Evolutionary conservation across 2,113 vertebrate genomes (phyloP), one percentile per base, ranked within the genome.

Genomic region (Morone chrysops): DNA sequence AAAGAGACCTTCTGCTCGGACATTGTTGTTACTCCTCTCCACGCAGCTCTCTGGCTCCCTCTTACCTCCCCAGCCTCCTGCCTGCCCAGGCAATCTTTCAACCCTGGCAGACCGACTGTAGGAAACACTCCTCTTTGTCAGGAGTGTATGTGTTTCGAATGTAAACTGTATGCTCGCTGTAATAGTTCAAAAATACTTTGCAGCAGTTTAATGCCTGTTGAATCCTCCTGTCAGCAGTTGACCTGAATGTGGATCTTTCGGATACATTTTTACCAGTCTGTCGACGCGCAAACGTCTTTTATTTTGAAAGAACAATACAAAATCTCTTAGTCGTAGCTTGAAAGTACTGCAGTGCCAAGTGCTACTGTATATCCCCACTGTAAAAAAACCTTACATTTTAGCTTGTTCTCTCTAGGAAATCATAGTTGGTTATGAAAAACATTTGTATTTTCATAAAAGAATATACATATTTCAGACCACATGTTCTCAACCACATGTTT

Each of bases 221-320:
- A 85, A 70, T 62, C 84, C 68, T n/a, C 60, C 66, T 82, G 84
- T 86, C 72, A 80, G 48, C 86, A 79, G 78, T 60, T 85, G 71
- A 68, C 69, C 67, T 10, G 0, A 65, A 65, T 43, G 45, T 17
- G 13, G 63, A 79, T 63, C 47, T 11, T 45, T 71, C 78, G 14
- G 45, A n/a, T 51, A 13, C 63, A 36, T 22, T 78, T 67, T 50
- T 65, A 71, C 36, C 48, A 61, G 70, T 31, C 61, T 63, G 48
- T 78, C 70, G 59, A 50, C 82, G 48, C 18, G 10, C 59, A 4
- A 65, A 17, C 50, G 63, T 73, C 53, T 56, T 67, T 20, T 22
- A 40, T 40, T 59, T 22, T 41, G 11, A 25, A 50, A 47, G 22
- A 76, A 48, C 50, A 25, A 4, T 66, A 38, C 2, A 40, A 48